Conservation (phyloP, 2,113 vertebrate species). For the Tragelaphus strepsiceros region DNA sequence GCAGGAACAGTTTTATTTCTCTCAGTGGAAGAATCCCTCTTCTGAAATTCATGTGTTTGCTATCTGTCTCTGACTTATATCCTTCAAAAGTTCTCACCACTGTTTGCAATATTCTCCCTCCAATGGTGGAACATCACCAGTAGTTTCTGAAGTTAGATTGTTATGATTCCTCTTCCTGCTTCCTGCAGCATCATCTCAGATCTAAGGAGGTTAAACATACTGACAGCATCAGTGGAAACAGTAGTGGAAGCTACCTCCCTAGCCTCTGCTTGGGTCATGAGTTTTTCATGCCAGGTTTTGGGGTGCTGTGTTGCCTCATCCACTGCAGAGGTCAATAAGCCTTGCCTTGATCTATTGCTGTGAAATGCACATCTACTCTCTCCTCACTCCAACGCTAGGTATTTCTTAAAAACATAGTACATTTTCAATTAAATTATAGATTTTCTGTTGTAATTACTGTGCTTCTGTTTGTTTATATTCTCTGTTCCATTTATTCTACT, state of each 20-base stretch:
- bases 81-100: not conserved
- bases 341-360: not conserved
- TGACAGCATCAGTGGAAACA: not conserved
- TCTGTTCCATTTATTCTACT: not conserved
- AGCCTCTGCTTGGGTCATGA: not conserved
- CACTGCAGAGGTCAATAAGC: accelerated
- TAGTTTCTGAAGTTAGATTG: not conserved
- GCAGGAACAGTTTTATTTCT: not conserved
- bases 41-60: not conserved
- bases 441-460: not conserved
- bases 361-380: not conserved
- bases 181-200: not conserved
- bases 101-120: not conserved
- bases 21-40: not conserved
- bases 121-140: not conserved
- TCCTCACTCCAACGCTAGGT: not conserved
- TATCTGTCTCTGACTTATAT: not conserved
- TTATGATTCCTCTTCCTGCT: not conserved
- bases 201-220: not conserved
- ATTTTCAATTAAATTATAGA: not conserved
- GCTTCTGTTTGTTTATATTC: not conserved
- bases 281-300: not conserved
- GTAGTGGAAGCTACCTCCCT: not conserved
- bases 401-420: not conserved
- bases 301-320: too few relatives aligned